Conservation (phyloP, 2,888 invertebrate species). For the Aleiodes alternator region DNA sequence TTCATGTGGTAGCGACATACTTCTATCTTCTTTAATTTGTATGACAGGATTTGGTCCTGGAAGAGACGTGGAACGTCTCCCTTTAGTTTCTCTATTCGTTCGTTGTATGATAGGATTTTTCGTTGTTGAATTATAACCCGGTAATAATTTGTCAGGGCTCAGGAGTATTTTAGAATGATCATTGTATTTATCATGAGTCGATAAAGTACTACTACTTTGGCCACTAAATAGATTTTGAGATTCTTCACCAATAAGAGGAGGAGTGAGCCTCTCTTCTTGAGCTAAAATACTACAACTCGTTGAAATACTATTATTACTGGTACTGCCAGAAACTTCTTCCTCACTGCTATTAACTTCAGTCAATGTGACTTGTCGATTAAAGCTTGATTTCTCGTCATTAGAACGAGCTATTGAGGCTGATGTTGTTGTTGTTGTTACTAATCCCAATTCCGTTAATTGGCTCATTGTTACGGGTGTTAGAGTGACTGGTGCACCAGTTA, state of each 20-base stretch:
- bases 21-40: slow-evolving; percentile 67
- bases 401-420: slow-evolving; percentile 71
- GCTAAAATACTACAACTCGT: slow-evolving; percentile 70
- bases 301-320: slow-evolving; percentile 62
- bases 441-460: slow-evolving; percentile 78
- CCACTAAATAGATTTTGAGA: slow-evolving; percentile 68
- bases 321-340: slow-evolving; percentile 64
- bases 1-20: slow-evolving; percentile 71
- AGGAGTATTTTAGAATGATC: slow-evolving; percentile 70
- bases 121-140: slow-evolving; percentile 60
- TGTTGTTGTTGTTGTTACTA: slow-evolving; percentile 73
- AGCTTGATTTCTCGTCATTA: slow-evolving; percentile 50
- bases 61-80: slow-evolving; percentile 73
- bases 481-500: slow-evolving; percentile 73
- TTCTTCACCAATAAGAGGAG: slow-evolving; percentile 67
- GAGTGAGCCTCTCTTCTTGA: slow-evolving; percentile 71
- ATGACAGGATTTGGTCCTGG: slow-evolving; percentile 67
- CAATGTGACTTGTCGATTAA: slow-evolving; percentile 62
- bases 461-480: slow-evolving; percentile 80
- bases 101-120: slow-evolving; percentile 66
- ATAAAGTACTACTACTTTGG: slow-evolving; percentile 62
- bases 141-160: slow-evolving; percentile 68
- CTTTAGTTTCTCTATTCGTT: slow-evolving; percentile 56
- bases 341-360: slow-evolving; percentile 70
- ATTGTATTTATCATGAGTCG: slow-evolving; percentile 68